phyloP scores from a whole-genome alignment of 2,888 invertebrate genomes.

The Melitaea athalia region DNA sequence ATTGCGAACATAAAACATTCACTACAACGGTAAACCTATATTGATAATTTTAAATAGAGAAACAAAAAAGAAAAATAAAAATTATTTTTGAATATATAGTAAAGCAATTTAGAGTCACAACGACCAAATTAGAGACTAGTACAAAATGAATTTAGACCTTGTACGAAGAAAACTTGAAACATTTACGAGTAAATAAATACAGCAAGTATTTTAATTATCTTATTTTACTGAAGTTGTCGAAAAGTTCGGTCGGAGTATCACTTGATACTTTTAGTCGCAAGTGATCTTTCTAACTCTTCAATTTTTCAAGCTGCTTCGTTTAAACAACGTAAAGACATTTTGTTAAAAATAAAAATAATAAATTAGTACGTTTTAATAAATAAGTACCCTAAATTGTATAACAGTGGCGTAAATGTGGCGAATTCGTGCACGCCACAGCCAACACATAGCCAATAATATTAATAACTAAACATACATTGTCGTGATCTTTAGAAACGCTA shows the following conservation, averaged over 20 bases:
- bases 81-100: background rate
- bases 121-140: conserved; percentile 29
- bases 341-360: background rate
- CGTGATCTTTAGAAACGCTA: background rate
- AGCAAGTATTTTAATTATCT: background rate
- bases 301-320: background rate
- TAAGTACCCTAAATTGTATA: conserved; percentile 21
- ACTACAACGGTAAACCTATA: too few species aligned
- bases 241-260: background rate
- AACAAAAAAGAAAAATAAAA: background rate
- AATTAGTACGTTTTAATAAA: conserved; percentile 21
- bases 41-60: background rate
- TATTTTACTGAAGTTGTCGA: background rate
- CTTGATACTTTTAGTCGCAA: background rate
- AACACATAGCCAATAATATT: background rate
- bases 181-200: background rate
- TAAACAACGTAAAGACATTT: background rate
- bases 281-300: background rate
- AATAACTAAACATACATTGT: background rate
- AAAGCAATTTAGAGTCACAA: conserved; percentile 29
- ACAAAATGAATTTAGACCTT: background rate
- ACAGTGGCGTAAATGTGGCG: background rate
- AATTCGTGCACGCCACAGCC: background rate
- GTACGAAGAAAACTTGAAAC: conserved; percentile 3
- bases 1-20: background rate